Evolutionary conservation across 2,888 invertebrate species (phyloP), one percentile per base, ranked within the genome.

Genomic region (Kuschelorhynchus macadamiae): DNA sequence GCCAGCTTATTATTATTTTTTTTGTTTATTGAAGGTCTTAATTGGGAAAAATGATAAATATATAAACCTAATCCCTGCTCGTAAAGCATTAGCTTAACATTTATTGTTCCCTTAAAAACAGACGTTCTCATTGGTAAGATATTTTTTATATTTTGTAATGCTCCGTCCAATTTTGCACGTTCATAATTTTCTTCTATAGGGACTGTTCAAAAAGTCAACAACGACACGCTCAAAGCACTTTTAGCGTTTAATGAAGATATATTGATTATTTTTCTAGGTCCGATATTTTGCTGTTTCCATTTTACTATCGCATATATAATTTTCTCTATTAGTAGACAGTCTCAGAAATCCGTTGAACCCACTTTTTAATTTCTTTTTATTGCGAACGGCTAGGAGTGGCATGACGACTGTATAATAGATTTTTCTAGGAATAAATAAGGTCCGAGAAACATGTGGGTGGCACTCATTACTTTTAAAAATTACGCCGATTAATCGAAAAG

Each of bases 241-340:
- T 52, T 21, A 52, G 39, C 33, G 39, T 36, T 11, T 33, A 50
- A 33, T 33, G 18, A 52, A 52, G 52, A 39, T 14, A n/a, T 52
- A 52, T 52, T 52, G 52, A 52, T 52, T 52, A 52, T 52, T 52
- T 52, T 50, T 52, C 39, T 39, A 39, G 39, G 18, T n/a, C 2
- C 36, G 20, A n/a, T 52, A 36, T 52, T 52, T 52, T 36, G 3
- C 36, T 18, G 20, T 52, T 52, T 39, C 14, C 21, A 36, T 17
- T 52, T 52, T 39, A 39, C 39, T 52, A 52, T 14, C 52, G 52
- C 11, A 33, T 12, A n/a, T n/a, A 20, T 52, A 39, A 39, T 39
- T 52, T 39, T 39, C 50, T 39, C 14, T 18, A 39, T 20, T 52
- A n/a, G n/a, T n/a, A 25, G 25, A 36, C 36, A 18, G 2, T 39